Percentiles rank a stretch among this genome's conserved stretches.
Conservation (phyloP, 1,140 invertebrate genomes). For the Solenopsis invicta region DNA sequence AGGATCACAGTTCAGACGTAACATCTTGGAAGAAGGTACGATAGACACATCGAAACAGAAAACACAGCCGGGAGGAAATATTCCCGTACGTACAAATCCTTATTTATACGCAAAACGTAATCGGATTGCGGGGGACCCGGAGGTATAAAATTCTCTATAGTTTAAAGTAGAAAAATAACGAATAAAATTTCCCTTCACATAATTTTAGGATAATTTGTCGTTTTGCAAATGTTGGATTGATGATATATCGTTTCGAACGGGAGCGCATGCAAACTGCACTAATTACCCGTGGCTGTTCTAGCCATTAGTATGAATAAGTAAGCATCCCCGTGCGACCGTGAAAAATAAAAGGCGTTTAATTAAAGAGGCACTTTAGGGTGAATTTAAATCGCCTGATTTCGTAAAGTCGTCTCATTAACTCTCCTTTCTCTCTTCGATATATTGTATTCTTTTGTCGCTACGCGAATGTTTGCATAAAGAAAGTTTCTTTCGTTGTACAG, state of each 20-base stretch:
- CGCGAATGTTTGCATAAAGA: conserved; percentile 56
- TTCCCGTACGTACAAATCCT: conserved; percentile 18
- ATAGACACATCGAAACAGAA: conserved; percentile 21
- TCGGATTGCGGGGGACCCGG: conserved; percentile 39
- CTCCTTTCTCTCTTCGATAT: conserved; percentile 20
- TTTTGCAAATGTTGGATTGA: conserved; percentile 27
- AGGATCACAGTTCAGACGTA: conserved; percentile 52
- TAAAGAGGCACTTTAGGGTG: conserved; percentile 84
- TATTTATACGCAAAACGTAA: conserved; percentile 51
- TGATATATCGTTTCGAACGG: conserved; percentile 43
- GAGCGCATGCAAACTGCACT: conserved; percentile 60
- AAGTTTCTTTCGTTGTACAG: conserved; percentile 52
- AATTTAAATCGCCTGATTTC: conserved; percentile 86
- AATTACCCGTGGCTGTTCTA: conserved; percentile 73
- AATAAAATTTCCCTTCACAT: background rate
- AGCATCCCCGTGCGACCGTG: conserved; percentile 73
- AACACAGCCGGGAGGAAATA: background rate
- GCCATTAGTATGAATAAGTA: conserved; percentile 85
- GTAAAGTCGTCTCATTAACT: conserved; percentile 48
- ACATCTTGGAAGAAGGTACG: conserved; percentile 42
- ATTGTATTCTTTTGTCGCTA: background rate
- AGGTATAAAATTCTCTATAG: conserved; percentile 4
- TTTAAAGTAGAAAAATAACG: conserved; percentile 6
- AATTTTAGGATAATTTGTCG: conserved; percentile 17
- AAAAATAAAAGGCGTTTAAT: conserved; percentile 85